Conservation (phyloP, 2,113 vertebrate species). For the Micronycteris hirsuta region DNA sequence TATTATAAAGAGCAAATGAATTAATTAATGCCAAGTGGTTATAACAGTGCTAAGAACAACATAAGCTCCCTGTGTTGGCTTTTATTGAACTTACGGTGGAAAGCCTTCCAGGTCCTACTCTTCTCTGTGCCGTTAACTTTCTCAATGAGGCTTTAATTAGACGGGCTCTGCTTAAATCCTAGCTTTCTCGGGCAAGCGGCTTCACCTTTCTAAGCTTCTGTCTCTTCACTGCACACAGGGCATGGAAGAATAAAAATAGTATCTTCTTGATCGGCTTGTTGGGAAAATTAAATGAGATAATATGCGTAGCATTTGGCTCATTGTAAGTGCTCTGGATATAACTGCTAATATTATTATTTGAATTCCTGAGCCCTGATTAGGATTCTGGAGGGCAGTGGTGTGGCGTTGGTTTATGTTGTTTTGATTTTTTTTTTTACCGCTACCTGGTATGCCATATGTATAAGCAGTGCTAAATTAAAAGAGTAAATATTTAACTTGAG, state of each 20-base stretch:
- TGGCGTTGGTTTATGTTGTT: not conserved
- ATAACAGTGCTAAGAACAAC: not conserved
- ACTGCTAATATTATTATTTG: not conserved
- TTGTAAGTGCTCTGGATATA: not conserved
- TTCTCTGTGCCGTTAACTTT: not conserved
- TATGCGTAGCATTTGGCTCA: not conserved
- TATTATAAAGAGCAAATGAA: not conserved
- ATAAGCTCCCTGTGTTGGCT: not conserved
- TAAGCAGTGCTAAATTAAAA: constrained; percentile 6
- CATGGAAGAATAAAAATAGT: not conserved
- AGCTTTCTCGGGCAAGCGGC: not conserved
- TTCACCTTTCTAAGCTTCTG: not conserved
- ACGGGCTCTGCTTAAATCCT: not conserved
- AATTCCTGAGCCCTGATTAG: not conserved
- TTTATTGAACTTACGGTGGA: not conserved
- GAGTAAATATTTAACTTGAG: not conserved
- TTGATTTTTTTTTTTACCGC: not conserved
- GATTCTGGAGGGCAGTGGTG: not conserved
- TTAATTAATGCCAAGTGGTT: not conserved
- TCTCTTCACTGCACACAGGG: not conserved
- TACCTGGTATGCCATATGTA: not conserved
- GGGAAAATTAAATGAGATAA: not conserved
- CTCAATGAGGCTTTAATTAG: not conserved
- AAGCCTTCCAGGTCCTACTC: not conserved
- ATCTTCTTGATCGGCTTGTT: not conserved